phyloP scores from a whole-genome alignment of 2,113 vertebrate genomes.

The Actinemys pallida region DNA sequence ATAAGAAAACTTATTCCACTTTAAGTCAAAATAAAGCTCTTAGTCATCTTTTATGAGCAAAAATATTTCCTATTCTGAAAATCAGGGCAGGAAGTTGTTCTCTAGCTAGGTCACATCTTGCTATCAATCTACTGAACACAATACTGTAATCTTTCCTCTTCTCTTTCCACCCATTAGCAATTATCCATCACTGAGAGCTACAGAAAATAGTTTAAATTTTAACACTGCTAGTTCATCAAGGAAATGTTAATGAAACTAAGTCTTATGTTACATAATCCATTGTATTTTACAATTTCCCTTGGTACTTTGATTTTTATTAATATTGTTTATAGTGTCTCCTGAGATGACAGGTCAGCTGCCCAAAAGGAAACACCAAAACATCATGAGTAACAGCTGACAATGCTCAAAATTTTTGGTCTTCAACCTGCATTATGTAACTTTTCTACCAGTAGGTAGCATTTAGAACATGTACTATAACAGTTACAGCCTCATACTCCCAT shows the following conservation, averaged over 20 bases:
- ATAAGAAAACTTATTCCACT: background rate
- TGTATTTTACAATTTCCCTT: background rate
- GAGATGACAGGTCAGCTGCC: slow-evolving; percentile 78
- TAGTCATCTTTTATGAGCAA: background rate
- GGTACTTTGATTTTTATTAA: slow-evolving; percentile 73
- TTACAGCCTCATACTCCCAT: slow-evolving; percentile 18
- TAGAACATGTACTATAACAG: slow-evolving; percentile 36
- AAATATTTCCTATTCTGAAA: slow-evolving; percentile 7
- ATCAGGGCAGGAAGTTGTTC: slow-evolving; percentile 31
- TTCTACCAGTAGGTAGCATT: slow-evolving; percentile 48
- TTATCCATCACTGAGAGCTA: slow-evolving; percentile 69
- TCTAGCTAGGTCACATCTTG: slow-evolving; percentile 46
- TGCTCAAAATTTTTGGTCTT: slow-evolving; percentile 75
- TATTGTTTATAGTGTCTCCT: slow-evolving; percentile 73
- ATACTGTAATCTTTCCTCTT: slow-evolving; percentile 61
- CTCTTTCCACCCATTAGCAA: slow-evolving; percentile 66
- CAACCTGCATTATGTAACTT: slow-evolving; percentile 75
- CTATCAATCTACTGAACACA: slow-evolving; percentile 43
- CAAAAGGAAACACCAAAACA: slow-evolving; percentile 80
- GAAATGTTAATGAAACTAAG: slow-evolving; percentile 65
- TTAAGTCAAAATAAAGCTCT: background rate
- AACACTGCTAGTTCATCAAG: slow-evolving; percentile 62
- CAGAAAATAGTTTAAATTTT: slow-evolving; percentile 54
- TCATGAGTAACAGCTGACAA: slow-evolving; percentile 80
- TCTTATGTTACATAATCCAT: background rate